Evolutionary conservation across 2,888 invertebrate genomes (phyloP).

Genomic region (Eristalis tenax): DNA sequence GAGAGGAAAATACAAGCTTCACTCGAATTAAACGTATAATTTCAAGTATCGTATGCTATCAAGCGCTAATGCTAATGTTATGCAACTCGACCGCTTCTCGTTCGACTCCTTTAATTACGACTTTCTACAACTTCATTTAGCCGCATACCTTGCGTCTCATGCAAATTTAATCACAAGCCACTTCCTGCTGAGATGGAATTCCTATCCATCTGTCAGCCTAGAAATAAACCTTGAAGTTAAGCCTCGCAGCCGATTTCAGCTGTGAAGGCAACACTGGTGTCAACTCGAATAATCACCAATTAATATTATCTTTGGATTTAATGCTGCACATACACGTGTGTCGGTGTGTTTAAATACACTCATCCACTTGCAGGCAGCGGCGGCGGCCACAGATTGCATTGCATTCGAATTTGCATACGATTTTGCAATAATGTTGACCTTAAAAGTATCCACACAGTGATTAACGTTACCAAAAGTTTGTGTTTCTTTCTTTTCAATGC

Average conservation of each 20-base stretch:
- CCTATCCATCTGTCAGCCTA: background rate
- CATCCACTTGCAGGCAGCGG: background rate
- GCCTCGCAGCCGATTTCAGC: background rate
- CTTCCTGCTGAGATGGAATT: background rate
- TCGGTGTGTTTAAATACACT: background rate
- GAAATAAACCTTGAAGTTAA: background rate
- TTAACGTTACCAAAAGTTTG: slow-evolving; percentile 37
- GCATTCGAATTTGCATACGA: slow-evolving; percentile 49
- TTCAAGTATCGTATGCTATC: background rate
- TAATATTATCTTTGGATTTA: slow-evolving; percentile 27
- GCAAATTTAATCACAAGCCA: background rate
- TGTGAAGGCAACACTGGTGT: background rate
- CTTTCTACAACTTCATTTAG: background rate
- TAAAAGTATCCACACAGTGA: slow-evolving; percentile 37
- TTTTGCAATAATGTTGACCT: slow-evolving; percentile 50
- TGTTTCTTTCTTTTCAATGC: slow-evolving; percentile 10
- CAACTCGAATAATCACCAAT: slow-evolving; percentile 29
- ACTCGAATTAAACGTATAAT: background rate
- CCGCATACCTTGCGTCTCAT: background rate
- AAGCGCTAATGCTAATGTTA: background rate
- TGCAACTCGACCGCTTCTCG: background rate
- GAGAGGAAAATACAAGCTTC: background rate
- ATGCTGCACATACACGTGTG: slow-evolving; percentile 9
- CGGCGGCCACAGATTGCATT: slow-evolving; percentile 20
- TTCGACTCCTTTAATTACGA: background rate